These are phyloP conservation scores for Pogonocherus hispidulus DNA, from an alignment of 2,888 invertebrate species.

Conservation along the genomic window DNA sequence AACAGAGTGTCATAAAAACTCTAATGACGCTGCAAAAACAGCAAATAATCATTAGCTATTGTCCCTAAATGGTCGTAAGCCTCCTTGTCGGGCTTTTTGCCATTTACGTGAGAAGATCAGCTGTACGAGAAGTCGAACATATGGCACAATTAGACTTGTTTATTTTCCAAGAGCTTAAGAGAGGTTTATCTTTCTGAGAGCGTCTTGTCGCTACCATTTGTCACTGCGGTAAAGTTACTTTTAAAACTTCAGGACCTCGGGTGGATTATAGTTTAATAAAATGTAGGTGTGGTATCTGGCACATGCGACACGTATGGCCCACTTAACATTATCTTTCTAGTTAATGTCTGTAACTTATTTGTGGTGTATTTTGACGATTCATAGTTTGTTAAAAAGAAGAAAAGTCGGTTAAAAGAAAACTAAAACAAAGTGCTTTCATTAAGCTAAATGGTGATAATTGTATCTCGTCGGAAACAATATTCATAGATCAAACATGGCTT, in stretches of 20 bases:
- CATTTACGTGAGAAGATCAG: slow-evolving; percentile 38
- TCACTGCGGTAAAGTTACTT: slow-evolving; percentile 20
- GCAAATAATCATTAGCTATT: slow-evolving; percentile 32
- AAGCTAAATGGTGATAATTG: too few relatives aligned
- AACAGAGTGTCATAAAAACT: slow-evolving; percentile 21
- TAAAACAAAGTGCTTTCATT: too few relatives aligned
- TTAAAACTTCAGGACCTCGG: slow-evolving; percentile 2
- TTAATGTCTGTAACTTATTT: not conserved
- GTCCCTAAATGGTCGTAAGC: slow-evolving; percentile 29
- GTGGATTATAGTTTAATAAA: slow-evolving; percentile 7
- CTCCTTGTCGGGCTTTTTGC: slow-evolving; percentile 35
- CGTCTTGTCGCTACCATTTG: slow-evolving; percentile 31
- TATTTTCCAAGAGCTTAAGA: slow-evolving; percentile 35
- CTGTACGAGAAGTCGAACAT: slow-evolving; percentile 35
- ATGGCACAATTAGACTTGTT: slow-evolving; percentile 41
- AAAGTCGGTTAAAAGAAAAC: too few relatives aligned
- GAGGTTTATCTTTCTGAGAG: slow-evolving; percentile 28
- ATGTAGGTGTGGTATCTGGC: not conserved
- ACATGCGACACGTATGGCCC: not conserved
- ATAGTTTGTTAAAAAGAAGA: too few relatives aligned
- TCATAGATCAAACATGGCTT: too few relatives aligned
- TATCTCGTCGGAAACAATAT: too few relatives aligned
- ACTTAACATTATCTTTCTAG: not conserved
- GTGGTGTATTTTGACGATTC: too few relatives aligned
- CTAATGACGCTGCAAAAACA: slow-evolving; percentile 25